Percentiles rank a stretch among this genome's conserved stretches.
These are phyloP conservation scores for Melanophora roralis DNA, from an alignment of 2,888 invertebrate species.

Conservation along the genomic window DNA sequence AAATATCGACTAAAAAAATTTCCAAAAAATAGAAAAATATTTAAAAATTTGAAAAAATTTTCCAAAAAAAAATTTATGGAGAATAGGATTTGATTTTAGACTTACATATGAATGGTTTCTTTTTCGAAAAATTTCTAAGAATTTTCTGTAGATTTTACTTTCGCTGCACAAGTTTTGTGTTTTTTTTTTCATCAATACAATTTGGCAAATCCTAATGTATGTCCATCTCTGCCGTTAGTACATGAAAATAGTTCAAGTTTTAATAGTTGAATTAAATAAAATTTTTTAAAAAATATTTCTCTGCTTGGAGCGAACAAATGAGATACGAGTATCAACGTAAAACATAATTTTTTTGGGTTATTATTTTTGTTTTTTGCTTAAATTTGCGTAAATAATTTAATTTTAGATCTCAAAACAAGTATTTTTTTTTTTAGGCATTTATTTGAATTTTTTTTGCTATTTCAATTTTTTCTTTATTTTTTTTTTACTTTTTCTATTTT, in stretches of 20 bases:
- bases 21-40: no score
- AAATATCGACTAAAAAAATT: no score
- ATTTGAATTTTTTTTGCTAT: no score
- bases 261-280: constrained; percentile 7
- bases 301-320: constrained; percentile 27
- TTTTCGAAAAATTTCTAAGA: no score
- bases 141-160: no score
- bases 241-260: not conserved
- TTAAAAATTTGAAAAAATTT: no score
- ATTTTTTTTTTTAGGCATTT: constrained; percentile 11
- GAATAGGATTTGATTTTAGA: no score
- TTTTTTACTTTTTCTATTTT: constrained; percentile 25
- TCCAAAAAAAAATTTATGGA: no score
- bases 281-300: not conserved
- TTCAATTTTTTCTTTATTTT: not conserved
- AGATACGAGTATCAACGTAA: constrained; percentile 31
- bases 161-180: no score
- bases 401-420: constrained; percentile 50
- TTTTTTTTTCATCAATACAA: not conserved
- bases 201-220: not conserved
- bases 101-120: no score
- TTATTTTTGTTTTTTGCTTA: constrained; percentile 32
- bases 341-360: constrained; percentile 15
- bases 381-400: constrained; percentile 52
- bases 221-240: constrained; percentile 2